Conservation (phyloP, 1,140 invertebrate genomes). For the Bombus pyrosoma region DNA sequence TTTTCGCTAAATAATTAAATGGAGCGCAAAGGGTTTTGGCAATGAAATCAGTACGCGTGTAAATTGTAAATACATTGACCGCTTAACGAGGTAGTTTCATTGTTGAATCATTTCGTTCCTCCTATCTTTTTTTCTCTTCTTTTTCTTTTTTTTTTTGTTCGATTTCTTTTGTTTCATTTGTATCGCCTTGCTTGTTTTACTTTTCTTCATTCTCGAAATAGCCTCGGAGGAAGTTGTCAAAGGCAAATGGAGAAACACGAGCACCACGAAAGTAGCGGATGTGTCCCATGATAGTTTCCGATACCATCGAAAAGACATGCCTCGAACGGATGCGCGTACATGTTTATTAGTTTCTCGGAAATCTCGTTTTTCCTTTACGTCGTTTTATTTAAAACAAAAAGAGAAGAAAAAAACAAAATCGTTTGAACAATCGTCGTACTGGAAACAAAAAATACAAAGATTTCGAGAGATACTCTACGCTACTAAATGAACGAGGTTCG, state of each 20-base stretch:
- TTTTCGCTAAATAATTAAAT: background rate
- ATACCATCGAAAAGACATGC: background rate
- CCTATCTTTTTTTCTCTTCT: too few species aligned
- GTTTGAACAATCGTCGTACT: background rate
- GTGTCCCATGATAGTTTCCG: background rate
- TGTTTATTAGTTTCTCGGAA: background rate
- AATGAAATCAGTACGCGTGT: constrained; percentile 48
- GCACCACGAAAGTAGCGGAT: constrained; percentile 3
- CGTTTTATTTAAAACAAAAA: background rate
- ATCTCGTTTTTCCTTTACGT: background rate
- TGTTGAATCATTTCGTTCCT: constrained; percentile 25
- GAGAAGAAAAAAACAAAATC: constrained; percentile 4
- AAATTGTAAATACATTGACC: constrained; percentile 41
- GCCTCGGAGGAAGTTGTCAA: constrained; percentile 52
- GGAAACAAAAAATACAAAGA: background rate
- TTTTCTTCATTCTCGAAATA: background rate
- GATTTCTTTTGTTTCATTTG: background rate
- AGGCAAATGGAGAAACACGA: constrained; percentile 68
- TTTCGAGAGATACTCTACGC: constrained; percentile 29
- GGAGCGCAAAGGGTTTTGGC: constrained; percentile 29
- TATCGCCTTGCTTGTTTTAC: too few species aligned
- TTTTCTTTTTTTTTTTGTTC: background rate
- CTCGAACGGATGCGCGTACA: background rate
- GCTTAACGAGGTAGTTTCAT: constrained; percentile 57
- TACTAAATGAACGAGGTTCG: constrained; percentile 53